A percentile compares a stretch with the other conserved stretches of the same genome.
phyloP scores from a whole-genome alignment of 2,113 vertebrate species.

The Albula goreensis region DNA sequence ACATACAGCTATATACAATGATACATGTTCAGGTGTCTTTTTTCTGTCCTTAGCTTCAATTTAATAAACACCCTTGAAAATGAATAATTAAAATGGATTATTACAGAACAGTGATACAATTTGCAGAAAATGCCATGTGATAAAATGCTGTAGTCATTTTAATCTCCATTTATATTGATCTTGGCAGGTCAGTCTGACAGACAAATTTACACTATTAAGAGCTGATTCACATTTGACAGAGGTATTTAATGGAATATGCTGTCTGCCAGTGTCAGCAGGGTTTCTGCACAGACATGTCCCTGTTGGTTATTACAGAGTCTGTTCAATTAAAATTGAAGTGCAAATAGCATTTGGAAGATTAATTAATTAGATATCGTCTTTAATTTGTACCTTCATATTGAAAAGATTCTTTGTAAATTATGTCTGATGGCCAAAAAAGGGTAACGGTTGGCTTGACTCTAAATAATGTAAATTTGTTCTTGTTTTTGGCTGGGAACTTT shows the following conservation, averaged over 20 bases:
- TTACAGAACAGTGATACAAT: slow-evolving; percentile 36
- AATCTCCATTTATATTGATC: slow-evolving; percentile 32
- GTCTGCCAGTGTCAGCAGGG: neutral
- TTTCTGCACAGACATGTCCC: neutral
- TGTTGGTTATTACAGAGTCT: neutral
- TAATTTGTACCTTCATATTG: slow-evolving; percentile 15
- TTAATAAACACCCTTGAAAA: neutral
- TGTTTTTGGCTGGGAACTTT: neutral
- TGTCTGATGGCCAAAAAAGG: neutral
- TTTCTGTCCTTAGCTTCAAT: neutral
- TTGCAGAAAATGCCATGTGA: slow-evolving; percentile 31
- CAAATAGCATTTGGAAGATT: slow-evolving; percentile 15
- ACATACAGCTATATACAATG: neutral
- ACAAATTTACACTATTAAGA: slow-evolving; percentile 51
- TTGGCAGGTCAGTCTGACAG: slow-evolving; percentile 34
- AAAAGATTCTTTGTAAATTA: neutral
- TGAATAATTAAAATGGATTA: neutral
- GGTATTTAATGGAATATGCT: neutral
- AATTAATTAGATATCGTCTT: slow-evolving; percentile 17
- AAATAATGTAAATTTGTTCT: neutral
- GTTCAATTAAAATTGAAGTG: neutral
- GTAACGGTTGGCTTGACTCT: neutral
- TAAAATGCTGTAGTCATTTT: slow-evolving; percentile 16
- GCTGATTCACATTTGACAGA: slow-evolving; percentile 21
- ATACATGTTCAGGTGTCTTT: neutral